These are phyloP conservation scores for Agrotis ipsilon DNA, from an alignment of 2,888 invertebrate genomes.

Conservation along the genomic window DNA sequence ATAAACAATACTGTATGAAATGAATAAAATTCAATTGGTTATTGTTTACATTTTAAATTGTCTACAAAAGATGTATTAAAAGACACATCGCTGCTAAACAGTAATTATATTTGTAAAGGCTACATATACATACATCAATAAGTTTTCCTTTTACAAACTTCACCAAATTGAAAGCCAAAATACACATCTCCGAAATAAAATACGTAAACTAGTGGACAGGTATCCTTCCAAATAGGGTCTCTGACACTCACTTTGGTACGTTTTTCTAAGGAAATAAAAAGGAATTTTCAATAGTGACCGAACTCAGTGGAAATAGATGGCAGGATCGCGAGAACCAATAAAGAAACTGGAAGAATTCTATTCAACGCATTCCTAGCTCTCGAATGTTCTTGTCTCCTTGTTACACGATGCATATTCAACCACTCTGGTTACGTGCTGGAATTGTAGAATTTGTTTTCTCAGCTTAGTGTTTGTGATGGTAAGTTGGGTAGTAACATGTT, in stretches of 20 bases:
- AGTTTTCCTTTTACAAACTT: conserved; percentile 1
- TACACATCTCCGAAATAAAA: conserved; percentile 28
- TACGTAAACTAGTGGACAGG: conserved; percentile 46
- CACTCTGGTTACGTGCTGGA: conserved; percentile 54
- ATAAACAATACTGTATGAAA: neutral
- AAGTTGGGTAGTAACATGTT: conserved; percentile 13
- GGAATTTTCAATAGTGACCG: conserved; percentile 68
- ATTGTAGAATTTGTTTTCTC: conserved; percentile 54
- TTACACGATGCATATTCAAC: conserved; percentile 70
- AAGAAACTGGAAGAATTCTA: conserved; percentile 78
- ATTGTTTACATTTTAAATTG: neutral
- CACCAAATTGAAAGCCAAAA: conserved; percentile 37
- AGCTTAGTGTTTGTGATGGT: conserved; percentile 38
- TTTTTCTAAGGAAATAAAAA: conserved; percentile 57
- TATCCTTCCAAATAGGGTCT: conserved; percentile 40
- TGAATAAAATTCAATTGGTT: neutral
- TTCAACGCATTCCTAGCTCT: conserved; percentile 76
- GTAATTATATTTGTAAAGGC: neutral
- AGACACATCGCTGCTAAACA: neutral
- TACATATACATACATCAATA: neutral
- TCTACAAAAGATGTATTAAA: neutral
- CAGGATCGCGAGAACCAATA: conserved; percentile 72
- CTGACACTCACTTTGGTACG: conserved; percentile 48
- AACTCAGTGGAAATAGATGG: conserved; percentile 48
- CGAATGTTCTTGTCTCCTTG: conserved; percentile 67